Conservation (phyloP, 2,113 vertebrate species). For the Orientallactaga bullata region DNA sequence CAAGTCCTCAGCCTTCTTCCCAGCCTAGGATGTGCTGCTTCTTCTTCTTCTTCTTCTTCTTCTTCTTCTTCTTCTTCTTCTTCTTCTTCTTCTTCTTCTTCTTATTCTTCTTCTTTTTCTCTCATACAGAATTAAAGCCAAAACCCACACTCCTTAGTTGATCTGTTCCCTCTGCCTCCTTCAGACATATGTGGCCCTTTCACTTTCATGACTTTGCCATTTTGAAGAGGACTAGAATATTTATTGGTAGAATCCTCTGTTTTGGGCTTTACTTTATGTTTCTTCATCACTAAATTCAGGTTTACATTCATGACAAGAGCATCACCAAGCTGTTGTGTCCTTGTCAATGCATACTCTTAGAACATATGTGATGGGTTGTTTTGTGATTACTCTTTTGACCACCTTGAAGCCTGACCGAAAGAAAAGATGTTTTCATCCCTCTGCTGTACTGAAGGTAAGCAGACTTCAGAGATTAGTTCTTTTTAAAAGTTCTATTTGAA, state of each 20-base stretch:
- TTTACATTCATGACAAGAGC: not conserved
- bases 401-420: not conserved
- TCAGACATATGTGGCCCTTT: not conserved
- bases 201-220: not conserved
- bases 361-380: not conserved
- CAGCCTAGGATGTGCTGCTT: too few relatives aligned
- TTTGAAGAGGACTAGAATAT: not conserved
- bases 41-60: too few relatives aligned
- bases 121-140: not conserved
- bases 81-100: too few relatives aligned
- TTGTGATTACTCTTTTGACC: not conserved
- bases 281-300: not conserved
- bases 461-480: not conserved
- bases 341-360: not conserved
- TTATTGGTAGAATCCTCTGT: not conserved
- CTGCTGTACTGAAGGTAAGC: not conserved
- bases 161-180: not conserved
- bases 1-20: too few relatives aligned
- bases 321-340: not conserved
- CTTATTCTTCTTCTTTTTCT: not conserved
- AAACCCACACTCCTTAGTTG: not conserved
- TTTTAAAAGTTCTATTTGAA: not conserved
- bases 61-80: too few relatives aligned
- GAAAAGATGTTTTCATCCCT: not conserved
- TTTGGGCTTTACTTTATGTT: not conserved